A percentile compares a stretch with the other conserved stretches of the same genome.
Conservation (phyloP, 2,797 vertebrate species). For the Discoglossus pictus region DNA sequence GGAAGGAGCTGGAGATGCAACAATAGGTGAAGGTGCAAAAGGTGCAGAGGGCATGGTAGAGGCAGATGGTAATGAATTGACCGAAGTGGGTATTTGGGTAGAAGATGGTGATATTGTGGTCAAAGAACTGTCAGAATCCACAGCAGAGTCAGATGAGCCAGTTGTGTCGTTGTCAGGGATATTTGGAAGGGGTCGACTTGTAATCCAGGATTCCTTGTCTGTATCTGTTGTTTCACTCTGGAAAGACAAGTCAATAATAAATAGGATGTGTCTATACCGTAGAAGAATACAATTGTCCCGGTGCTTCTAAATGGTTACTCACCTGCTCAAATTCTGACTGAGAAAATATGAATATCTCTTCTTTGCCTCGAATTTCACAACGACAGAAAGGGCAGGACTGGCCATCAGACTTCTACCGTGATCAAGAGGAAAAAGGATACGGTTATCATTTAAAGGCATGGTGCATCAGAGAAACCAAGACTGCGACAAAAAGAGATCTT, state of each 20-base stretch:
- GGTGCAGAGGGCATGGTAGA: neutral
- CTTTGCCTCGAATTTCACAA: slow-evolving; percentile 76
- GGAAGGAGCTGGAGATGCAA: too few species aligned
- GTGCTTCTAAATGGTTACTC: neutral
- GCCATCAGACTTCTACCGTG: slow-evolving; percentile 73
- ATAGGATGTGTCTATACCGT: too few species aligned
- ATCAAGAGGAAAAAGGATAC: slow-evolving; percentile 26
- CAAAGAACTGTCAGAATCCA: too few species aligned
- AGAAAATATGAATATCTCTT: slow-evolving; percentile 71
- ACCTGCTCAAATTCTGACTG: slow-evolving; percentile 8
- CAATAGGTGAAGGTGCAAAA: too few species aligned
- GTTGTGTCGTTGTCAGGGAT: too few species aligned
- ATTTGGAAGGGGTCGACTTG: slow-evolving; percentile 30
- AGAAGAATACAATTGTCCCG: too few species aligned
- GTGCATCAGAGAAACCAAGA: neutral
- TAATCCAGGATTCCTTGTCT: slow-evolving; percentile 36
- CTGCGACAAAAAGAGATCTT: neutral
- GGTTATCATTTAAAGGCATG: too few species aligned
- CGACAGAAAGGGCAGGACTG: slow-evolving; percentile 87
- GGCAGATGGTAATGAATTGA: neutral
- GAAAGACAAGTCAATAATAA: too few species aligned
- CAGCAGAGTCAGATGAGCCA: too few species aligned
- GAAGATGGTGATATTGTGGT: too few species aligned
- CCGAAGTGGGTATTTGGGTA: too few species aligned
- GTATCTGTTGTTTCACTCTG: too few species aligned